Percentiles rank a stretch among this genome's conserved stretches.
phyloP scores from a whole-genome alignment of 2,797 vertebrate genomes.

The Sparidentex hasta region DNA sequence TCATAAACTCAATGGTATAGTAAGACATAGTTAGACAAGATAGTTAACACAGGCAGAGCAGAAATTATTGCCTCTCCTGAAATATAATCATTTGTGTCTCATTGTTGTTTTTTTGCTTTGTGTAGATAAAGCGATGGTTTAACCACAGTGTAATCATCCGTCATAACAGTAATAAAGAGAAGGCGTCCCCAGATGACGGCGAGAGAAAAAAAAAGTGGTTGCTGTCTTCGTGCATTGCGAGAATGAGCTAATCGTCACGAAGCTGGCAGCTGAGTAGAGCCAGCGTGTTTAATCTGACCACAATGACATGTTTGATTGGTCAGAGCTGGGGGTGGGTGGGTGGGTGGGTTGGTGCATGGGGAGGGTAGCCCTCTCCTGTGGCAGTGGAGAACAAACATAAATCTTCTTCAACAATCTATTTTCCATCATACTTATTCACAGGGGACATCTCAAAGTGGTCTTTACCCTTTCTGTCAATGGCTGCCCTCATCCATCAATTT shows the following conservation, averaged over 20 bases:
- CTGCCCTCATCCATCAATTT: slow-evolving; percentile 94
- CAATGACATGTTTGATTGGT: slow-evolving; percentile 81
- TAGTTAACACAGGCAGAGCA: neutral
- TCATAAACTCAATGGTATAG: neutral
- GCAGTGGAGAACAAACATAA: slow-evolving; percentile 86
- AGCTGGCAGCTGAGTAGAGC: slow-evolving; percentile 67
- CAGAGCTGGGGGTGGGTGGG: slow-evolving; percentile 47
- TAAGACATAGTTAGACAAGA: neutral
- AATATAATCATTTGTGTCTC: neutral
- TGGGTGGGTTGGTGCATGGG: slow-evolving; percentile 14
- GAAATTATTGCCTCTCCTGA: neutral
- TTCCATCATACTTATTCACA: slow-evolving; percentile 90
- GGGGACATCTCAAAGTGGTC: slow-evolving; percentile 90
- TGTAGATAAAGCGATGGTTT: neutral
- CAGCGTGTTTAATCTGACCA: slow-evolving; percentile 74
- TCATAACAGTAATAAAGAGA: slow-evolving; percentile 34
- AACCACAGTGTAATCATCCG: neutral
- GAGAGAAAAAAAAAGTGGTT: neutral
- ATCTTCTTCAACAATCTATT: slow-evolving; percentile 91
- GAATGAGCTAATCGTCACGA: slow-evolving; percentile 60
- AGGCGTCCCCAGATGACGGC: neutral
- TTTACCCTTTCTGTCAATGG: slow-evolving; percentile 94
- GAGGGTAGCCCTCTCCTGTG: slow-evolving; percentile 66
- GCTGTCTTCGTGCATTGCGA: slow-evolving; percentile 23
- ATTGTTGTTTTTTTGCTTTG: neutral